Evolutionary conservation across 2,113 vertebrate genomes (phyloP).

Genomic region (Neotragus pygmaeus): DNA sequence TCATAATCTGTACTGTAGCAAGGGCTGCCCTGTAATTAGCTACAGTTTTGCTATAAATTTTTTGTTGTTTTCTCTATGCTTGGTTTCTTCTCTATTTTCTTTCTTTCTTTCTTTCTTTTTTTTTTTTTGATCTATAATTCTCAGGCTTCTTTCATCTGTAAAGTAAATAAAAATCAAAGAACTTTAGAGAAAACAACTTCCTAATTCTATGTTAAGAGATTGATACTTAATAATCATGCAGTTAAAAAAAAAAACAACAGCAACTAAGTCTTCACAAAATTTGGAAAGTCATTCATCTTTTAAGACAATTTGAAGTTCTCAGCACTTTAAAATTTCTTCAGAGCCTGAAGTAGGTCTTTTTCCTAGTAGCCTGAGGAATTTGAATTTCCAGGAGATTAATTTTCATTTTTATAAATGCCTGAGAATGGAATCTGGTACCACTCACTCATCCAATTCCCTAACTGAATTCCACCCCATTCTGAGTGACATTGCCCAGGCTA

Average conservation of each 20-base stretch:
- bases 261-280: background rate
- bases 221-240: background rate
- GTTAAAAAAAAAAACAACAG: background rate
- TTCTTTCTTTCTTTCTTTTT: background rate
- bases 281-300: background rate
- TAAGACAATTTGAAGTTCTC: background rate
- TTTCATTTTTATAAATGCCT: background rate
- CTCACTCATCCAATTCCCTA: background rate
- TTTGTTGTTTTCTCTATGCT: background rate
- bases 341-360: background rate
- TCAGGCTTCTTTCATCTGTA: background rate
- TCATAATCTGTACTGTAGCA: background rate
- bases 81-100: background rate
- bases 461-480: background rate
- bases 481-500: fast-evolving
- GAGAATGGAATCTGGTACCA: too few species aligned
- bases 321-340: background rate
- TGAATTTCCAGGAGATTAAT: background rate
- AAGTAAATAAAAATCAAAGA: background rate
- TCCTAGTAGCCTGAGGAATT: background rate
- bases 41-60: background rate
- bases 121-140: background rate
- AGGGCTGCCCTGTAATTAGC: background rate
- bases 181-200: background rate
- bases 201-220: background rate